phyloP scores from a whole-genome alignment of 2,888 invertebrate species.

The Ectropis crepuscularia region DNA sequence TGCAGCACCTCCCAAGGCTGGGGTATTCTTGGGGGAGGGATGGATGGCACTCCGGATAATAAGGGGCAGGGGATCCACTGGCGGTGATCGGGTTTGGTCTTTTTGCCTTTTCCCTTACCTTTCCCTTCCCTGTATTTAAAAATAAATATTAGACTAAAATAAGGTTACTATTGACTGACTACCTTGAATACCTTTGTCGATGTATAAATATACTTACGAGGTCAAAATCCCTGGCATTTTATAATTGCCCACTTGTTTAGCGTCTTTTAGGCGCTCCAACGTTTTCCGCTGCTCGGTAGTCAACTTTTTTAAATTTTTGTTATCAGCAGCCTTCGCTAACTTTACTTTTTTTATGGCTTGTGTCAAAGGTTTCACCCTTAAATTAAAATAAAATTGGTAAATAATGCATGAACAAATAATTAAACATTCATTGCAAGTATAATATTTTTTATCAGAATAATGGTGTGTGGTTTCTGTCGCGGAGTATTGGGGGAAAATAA shows the following conservation, averaged over 20 bases:
- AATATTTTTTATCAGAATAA: too few relatives aligned
- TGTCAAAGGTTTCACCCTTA: slow-evolving; percentile 12
- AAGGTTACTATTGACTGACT: too few relatives aligned
- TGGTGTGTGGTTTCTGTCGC: too few relatives aligned
- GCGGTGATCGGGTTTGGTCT: slow-evolving; percentile 7
- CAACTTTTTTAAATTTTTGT: slow-evolving; percentile 9
- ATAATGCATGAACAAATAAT: too few relatives aligned
- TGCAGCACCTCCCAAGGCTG: slow-evolving; percentile 22
- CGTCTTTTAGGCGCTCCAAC: slow-evolving; percentile 6
- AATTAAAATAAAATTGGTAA: too few relatives aligned
- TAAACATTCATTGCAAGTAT: too few relatives aligned
- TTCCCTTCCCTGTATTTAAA: too few relatives aligned
- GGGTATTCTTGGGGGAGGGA: slow-evolving; percentile 23
- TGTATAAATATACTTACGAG: too few relatives aligned
- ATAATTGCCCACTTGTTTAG: slow-evolving; percentile 13
- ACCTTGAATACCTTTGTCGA: too few relatives aligned
- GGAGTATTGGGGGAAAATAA: too few relatives aligned
- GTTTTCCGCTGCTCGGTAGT: slow-evolving; percentile 3
- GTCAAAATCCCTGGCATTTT: slow-evolving; percentile 4
- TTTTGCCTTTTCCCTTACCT: slow-evolving; percentile 22
- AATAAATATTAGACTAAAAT: too few relatives aligned
- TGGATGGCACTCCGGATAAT: slow-evolving; percentile 19
- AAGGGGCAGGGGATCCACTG: slow-evolving; percentile 21
- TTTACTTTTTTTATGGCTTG: slow-evolving; percentile 8
- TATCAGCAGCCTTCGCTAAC: slow-evolving; percentile 7